Evolutionary conservation across 1,140 invertebrate genomes (phyloP).

Genomic region (Calliphora vicina): DNA sequence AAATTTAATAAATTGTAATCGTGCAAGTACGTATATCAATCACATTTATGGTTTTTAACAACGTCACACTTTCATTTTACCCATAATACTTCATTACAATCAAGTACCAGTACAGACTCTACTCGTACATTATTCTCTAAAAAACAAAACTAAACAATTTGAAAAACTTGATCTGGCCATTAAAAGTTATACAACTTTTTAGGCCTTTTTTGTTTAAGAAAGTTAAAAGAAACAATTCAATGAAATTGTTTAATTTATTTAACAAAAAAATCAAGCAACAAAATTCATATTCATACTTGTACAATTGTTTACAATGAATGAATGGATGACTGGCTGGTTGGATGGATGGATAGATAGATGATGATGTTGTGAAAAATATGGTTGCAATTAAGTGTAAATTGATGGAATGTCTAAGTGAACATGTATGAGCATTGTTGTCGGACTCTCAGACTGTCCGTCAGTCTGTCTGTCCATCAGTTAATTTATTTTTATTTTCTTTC

Average conservation of each 20-base stretch:
- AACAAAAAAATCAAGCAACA: background rate
- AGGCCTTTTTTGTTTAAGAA: background rate
- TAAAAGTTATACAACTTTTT: conserved; percentile 30
- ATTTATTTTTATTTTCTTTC: background rate
- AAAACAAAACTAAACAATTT: no score
- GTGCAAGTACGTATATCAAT: background rate
- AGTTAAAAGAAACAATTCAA: background rate
- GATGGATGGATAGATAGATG: no score
- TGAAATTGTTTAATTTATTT: background rate
- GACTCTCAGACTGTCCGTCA: no score
- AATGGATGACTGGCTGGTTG: no score
- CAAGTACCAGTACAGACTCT: background rate
- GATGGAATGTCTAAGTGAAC: conserved; percentile 23
- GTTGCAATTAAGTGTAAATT: conserved; percentile 31
- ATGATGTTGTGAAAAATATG: conserved; percentile 1
- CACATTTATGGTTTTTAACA: background rate
- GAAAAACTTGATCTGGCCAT: conserved; percentile 12
- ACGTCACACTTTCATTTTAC: background rate
- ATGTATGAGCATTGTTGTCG: background rate
- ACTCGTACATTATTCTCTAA: no score
- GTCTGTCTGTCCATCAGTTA: background rate
- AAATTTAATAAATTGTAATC: background rate
- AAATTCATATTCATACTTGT: background rate
- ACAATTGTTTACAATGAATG: background rate
- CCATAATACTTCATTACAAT: background rate